Evolutionary conservation across 1,140 invertebrate species (phyloP).

Genomic region (Drosophila lini): DNA sequence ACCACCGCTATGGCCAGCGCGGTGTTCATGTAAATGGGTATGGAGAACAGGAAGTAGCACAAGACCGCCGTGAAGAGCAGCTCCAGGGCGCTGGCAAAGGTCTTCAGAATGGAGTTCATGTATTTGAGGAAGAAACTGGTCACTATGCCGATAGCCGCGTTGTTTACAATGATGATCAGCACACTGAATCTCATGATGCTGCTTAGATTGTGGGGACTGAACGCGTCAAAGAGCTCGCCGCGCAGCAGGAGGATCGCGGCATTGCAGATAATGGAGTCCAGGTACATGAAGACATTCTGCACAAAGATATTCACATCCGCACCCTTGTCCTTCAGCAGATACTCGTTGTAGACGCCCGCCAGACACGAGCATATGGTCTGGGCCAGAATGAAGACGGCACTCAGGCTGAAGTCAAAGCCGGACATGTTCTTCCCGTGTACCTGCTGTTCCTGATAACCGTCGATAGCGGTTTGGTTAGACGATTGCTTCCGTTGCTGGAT

Average conservation of each 20-base stretch:
- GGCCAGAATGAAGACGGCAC: slow-evolving; percentile 90
- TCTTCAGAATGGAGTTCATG: slow-evolving; percentile 98
- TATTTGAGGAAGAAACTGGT: slow-evolving; percentile 97
- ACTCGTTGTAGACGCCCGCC: slow-evolving; percentile 98
- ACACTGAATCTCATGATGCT: slow-evolving; percentile 89
- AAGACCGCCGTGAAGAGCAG: slow-evolving; percentile 95
- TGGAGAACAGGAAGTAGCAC: slow-evolving; percentile 95
- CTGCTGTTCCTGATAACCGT: not conserved
- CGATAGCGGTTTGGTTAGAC: not conserved
- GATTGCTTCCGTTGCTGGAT: slow-evolving; percentile 32
- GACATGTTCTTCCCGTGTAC: slow-evolving; percentile 84
- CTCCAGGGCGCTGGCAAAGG: slow-evolving; percentile 97
- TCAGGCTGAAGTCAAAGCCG: slow-evolving; percentile 87
- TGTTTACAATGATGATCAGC: slow-evolving; percentile 94
- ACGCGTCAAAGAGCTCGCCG: slow-evolving; percentile 87
- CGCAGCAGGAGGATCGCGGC: slow-evolving; percentile 88
- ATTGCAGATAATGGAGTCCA: slow-evolving; percentile 97
- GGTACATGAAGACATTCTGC: slow-evolving; percentile 98
- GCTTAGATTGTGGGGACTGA: slow-evolving; percentile 86
- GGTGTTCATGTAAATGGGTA: slow-evolving; percentile 93
- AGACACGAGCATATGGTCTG: slow-evolving; percentile 96
- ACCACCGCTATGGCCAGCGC: slow-evolving; percentile 93
- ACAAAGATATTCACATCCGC: slow-evolving; percentile 94
- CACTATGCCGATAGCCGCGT: slow-evolving; percentile 95
- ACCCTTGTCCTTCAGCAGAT: slow-evolving; percentile 94